Base-by-base conservation (phyloP, 2,113 vertebrate genomes). In the Cyphomyrus plagiostoma region DNA sequence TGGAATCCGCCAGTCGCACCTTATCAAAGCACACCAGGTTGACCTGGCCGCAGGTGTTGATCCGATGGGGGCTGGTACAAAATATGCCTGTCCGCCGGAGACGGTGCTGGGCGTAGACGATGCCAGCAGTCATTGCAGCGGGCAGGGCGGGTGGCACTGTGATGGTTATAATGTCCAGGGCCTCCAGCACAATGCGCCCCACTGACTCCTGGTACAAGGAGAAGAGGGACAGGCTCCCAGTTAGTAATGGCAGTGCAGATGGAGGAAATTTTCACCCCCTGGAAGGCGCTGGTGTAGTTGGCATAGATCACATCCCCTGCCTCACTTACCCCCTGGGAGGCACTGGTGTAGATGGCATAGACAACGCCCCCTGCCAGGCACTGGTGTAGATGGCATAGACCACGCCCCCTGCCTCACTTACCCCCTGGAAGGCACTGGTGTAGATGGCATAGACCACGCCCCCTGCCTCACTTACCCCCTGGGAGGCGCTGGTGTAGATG, bases 21-120 rank as follows among this genome's bases (percentile, higher is more conserved):
- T 91, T 91, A 49, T 91, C 91, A 48, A 91, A 91, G 89, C 90
- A 90, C 15, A 91, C 91, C 62, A 91, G 86, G 90, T 91, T 90
- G 42, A 91, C 77, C 85, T 91, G 91, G 48, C 91, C 91, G 23
- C 84, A 83, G 13, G 90, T 84, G 42, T 91, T 90, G 86, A 91
- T 91, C 90, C 90, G 85, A 77, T 91, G 89, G 30, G 91, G 91
- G 90, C 90, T 91, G 77, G 89, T 90, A 26, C 84, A 91, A 89
- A 89, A 91, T 86, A 91, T 91, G 26, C 91, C 88, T 46, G 62
- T 84, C 21, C 46, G n/a, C 35, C 89, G 89, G 11, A 91, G 91
- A 3, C 91, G 91, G 39, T 90, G 85, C 90, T 91, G 91, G 9
- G 91, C 91, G 23, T 91, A 91, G 23, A 91, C 90, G 5, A 91